Conservation (phyloP, 1,140 invertebrate genomes). For the Zaprionus ornatus region DNA sequence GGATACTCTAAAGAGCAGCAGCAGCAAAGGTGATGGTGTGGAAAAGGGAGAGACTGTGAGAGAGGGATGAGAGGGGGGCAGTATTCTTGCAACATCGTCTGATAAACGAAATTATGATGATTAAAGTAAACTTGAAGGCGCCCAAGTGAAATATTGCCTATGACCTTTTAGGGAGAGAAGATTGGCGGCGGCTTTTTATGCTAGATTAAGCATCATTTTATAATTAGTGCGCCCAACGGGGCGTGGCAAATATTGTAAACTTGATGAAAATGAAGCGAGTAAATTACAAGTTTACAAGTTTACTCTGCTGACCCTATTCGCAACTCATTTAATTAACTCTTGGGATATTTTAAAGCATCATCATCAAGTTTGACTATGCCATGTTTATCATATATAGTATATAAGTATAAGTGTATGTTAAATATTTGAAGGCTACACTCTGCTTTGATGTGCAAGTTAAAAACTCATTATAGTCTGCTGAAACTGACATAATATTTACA, state of each 20-base stretch:
- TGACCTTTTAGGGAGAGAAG: conserved; percentile 27
- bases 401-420: background rate
- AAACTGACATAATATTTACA: conserved; percentile 3
- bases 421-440: background rate
- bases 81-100: background rate
- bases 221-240: conserved; percentile 45
- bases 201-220: conserved; percentile 66
- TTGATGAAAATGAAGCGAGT: conserved; percentile 13
- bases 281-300: conserved; percentile 10
- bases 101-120: conserved; percentile 53
- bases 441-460: background rate
- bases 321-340: conserved; percentile 7
- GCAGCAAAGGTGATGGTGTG: background rate
- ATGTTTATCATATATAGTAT: background rate
- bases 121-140: conserved; percentile 48
- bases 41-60: background rate
- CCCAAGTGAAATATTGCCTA: conserved; percentile 49
- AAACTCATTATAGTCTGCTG: background rate
- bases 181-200: conserved; percentile 33
- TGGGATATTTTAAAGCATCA: conserved; percentile 1
- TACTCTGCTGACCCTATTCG: background rate
- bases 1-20: background rate
- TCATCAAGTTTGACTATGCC: background rate
- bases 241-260: conserved; percentile 21
- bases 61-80: background rate